Evolutionary conservation across 2,797 vertebrate genomes (phyloP), one percentile per base, ranked within the genome.

Genomic region (Nyctalus aviator): DNA sequence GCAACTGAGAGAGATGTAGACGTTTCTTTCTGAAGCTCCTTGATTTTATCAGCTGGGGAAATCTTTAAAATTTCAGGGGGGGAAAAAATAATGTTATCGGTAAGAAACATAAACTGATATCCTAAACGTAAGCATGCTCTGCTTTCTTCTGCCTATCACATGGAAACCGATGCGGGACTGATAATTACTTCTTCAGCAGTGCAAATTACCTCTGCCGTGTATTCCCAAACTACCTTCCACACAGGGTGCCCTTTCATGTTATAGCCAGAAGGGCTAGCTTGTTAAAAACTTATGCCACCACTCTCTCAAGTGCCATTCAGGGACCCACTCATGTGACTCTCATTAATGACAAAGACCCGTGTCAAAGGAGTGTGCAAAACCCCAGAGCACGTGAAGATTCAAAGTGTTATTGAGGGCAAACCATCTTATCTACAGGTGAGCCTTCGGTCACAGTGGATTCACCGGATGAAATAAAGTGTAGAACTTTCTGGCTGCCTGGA

Each of bases 311-410:
- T 93, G 94, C 85, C 94, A 93, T 93, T 96, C 90, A 95, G 93
- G 79, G 71, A 89, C 88, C 90, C 68, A 96, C 84, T 92, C 94
- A 59, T 84, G 77, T n/a, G 79, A 76, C 90, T 95, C 96, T 95
- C 95, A 97, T 97, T 96, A 97, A 96, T 93, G 90, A 95, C 82
- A 97, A 96, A 97, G 95, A 94, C 93, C 48, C 92, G 69, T 88
- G 78, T 96, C 89, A 97, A 95, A 96, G 75, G 75, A 94, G 71
- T 95, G 79, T 88, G 76, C 46, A 95, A 92, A 91, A 88, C 90
- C 90, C 94, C 55, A 90, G 94, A 96, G 95, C 95, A 14, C 88
- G 11, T 76, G 83, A 96, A 83, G 44, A 93, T 84, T 94, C 83
- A 91, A 97, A 94, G 93, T 95, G 94, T 95, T 83, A 95, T 46